These are phyloP conservation scores for Nomada ferruginata DNA, from an alignment of 2,888 invertebrate genomes.

Conservation along the genomic window DNA sequence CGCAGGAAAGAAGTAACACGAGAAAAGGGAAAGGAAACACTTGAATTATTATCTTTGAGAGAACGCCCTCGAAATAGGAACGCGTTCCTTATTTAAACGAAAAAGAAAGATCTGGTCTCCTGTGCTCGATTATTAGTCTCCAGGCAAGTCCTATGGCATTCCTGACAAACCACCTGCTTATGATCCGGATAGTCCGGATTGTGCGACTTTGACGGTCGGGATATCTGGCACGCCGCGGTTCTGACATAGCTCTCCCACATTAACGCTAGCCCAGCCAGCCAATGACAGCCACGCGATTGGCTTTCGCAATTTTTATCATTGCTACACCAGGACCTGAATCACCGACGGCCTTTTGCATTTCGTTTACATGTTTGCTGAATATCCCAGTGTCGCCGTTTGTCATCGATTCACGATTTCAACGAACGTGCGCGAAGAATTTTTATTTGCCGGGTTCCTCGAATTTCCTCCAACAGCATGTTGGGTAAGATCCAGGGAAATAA, in stretches of 20 bases:
- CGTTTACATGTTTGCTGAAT: constrained; percentile 24
- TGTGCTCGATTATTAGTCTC: constrained; percentile 46
- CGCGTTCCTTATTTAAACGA: constrained; percentile 35
- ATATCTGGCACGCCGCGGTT: constrained; percentile 61
- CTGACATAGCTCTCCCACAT: constrained; percentile 70
- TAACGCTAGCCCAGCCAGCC: constrained; percentile 39
- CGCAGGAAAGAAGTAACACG: too few relatives aligned
- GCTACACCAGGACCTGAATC: constrained; percentile 18
- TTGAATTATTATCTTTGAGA: constrained; percentile 5
- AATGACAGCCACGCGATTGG: constrained; percentile 14
- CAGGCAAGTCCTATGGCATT: constrained; percentile 18
- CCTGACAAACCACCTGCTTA: constrained; percentile 38
- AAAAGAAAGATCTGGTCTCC: constrained; percentile 16
- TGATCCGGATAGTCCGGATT: constrained; percentile 57
- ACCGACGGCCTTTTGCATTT: constrained; percentile 45
- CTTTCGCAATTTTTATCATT: constrained; percentile 59
- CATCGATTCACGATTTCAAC: constrained; percentile 22
- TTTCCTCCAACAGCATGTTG: not conserved
- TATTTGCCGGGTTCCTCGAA: too few relatives aligned
- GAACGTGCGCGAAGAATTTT: not conserved
- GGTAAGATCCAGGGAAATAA: not conserved
- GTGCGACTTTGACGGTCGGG: constrained; percentile 61
- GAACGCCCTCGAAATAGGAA: constrained; percentile 33
- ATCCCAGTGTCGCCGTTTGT: constrained; percentile 11
- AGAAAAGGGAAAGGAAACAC: not conserved